Conservation (phyloP, 2,113 vertebrate genomes). For the Brachirus orientalis region DNA sequence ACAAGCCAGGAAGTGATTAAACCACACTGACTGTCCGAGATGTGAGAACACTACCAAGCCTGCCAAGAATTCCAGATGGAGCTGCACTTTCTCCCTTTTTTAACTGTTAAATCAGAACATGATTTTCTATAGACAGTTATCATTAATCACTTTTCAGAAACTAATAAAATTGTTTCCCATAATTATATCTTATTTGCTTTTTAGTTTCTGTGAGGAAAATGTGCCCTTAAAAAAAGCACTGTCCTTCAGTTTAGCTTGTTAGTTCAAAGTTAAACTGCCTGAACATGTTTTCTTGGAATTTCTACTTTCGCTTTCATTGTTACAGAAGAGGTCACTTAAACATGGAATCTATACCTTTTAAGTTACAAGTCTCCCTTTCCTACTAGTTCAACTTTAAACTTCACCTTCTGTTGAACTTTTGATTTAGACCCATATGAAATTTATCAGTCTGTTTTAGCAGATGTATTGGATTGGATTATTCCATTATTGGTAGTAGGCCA, state of each 20-base stretch:
- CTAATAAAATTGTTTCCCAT: neutral
- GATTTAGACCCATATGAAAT: too few species aligned
- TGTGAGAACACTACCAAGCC: neutral
- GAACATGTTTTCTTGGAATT: neutral
- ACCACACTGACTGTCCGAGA: neutral
- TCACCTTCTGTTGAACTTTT: too few species aligned
- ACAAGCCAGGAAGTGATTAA: neutral
- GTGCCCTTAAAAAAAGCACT: neutral
- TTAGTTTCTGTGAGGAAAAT: neutral
- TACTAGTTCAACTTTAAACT: neutral
- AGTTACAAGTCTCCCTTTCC: neutral
- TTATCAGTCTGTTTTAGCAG: too few species aligned
- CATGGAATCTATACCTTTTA: neutral
- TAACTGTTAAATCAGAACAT: neutral
- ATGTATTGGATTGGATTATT: too few species aligned
- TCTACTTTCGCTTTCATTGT: neutral
- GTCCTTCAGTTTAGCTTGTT: neutral
- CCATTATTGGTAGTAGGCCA: slow-evolving; percentile 28
- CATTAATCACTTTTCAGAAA: neutral
- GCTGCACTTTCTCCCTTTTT: neutral
- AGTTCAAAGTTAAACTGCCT: neutral
- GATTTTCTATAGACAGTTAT: too few species aligned
- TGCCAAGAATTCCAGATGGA: neutral
- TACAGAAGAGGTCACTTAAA: neutral
- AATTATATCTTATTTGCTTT: neutral